Conservation (phyloP, 2,888 invertebrate species). For the Atrina japonica region DNA sequence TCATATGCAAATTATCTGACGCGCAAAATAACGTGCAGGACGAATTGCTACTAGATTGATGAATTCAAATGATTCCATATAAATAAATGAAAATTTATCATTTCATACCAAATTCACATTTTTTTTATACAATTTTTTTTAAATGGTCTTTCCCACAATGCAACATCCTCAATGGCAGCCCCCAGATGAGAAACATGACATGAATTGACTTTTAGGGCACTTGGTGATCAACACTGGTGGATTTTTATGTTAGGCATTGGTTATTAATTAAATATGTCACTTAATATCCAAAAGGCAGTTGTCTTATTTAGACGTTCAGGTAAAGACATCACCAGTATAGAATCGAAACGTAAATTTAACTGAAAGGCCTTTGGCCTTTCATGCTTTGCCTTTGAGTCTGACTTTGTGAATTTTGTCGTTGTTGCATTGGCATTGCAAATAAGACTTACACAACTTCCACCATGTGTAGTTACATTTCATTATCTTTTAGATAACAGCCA, state of each 20-base stretch:
- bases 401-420: too few relatives aligned
- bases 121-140: background rate
- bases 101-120: background rate
- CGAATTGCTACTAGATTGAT: background rate
- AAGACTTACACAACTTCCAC: too few relatives aligned
- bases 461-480: too few relatives aligned
- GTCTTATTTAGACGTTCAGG: background rate
- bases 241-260: background rate
- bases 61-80: too few relatives aligned
- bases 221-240: background rate
- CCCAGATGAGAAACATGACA: slow-evolving; percentile 16
- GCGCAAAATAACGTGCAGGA: background rate
- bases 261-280: background rate
- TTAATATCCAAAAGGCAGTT: background rate
- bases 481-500: too few relatives aligned
- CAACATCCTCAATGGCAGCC: slow-evolving; percentile 50
- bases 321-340: too few relatives aligned
- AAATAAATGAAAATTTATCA: too few relatives aligned
- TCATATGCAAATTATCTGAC: slow-evolving; percentile 49
- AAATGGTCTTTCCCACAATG: slow-evolving; percentile 37
- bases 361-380: too few relatives aligned
- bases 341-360: too few relatives aligned
- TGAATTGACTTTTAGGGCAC: too few relatives aligned
- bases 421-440: too few relatives aligned
- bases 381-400: too few relatives aligned